phyloP scores from a whole-genome alignment of 2,888 invertebrate genomes.

The Rapana venosa region DNA sequence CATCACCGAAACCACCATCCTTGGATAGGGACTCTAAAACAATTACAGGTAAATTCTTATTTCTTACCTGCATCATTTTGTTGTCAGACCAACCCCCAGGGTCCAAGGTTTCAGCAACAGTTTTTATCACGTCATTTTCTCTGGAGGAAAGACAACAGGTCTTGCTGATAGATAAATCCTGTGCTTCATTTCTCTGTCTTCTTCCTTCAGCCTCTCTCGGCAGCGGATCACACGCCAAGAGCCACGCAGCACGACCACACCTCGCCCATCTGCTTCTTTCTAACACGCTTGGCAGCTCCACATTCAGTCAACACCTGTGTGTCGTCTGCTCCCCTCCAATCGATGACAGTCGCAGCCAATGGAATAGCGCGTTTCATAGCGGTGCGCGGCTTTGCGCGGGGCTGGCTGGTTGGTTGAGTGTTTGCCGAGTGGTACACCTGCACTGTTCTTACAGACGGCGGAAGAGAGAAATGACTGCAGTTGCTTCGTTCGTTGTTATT shows the following conservation, averaged over 20 bases:
- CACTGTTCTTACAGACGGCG: no score
- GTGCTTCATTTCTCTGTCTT: background rate
- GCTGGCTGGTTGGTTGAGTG: background rate
- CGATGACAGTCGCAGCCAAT: constrained; percentile 13
- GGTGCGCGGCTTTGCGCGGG: background rate
- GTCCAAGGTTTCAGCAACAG: background rate
- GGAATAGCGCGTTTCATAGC: background rate
- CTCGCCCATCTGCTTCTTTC: background rate
- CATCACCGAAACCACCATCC: no score
- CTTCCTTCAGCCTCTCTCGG: background rate
- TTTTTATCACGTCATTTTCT: background rate
- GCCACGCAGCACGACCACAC: background rate
- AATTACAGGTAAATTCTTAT: no score
- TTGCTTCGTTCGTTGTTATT: no score
- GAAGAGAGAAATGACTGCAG: background rate
- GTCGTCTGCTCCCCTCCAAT: constrained; percentile 18
- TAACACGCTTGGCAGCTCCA: background rate
- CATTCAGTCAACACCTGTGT: background rate
- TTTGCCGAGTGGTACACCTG: background rate
- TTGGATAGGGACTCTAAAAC: no score
- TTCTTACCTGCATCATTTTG: no score
- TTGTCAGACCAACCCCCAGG: background rate
- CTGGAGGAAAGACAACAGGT: background rate
- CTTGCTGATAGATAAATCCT: background rate
- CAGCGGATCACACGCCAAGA: background rate